Percentiles rank a stretch among this genome's conserved stretches.
These are phyloP conservation scores for Diplosoma virens DNA, from an alignment of 23 tunicate species.

Conservation along the genomic window DNA sequence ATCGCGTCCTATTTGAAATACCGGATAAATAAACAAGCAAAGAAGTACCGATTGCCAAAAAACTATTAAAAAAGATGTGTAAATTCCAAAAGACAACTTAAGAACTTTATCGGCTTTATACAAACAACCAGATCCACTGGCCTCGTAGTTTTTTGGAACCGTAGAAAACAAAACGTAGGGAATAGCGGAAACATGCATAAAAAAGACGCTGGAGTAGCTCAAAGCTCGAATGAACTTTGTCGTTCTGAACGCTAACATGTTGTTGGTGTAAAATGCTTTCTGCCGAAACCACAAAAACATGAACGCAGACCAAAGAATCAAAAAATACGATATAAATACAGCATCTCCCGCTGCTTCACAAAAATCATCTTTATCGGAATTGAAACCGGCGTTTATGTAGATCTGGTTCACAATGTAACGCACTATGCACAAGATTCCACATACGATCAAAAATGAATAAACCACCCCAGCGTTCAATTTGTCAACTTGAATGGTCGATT, in stretches of 20 bases:
- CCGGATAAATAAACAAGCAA: conserved; percentile 53
- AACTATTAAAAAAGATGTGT: conserved; percentile 6
- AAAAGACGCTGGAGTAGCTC: conserved; percentile 32
- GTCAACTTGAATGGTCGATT: no score
- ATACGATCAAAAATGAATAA: conserved; percentile 27
- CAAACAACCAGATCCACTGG: conserved; percentile 32
- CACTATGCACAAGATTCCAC: conserved; percentile 22
- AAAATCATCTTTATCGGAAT: neutral
- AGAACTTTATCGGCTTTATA: neutral
- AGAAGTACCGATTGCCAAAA: conserved; percentile 37
- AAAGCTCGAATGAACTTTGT: conserved; percentile 22
- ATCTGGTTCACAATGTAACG: conserved; percentile 24
- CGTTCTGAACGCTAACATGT: conserved; percentile 27
- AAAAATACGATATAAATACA: conserved; percentile 22
- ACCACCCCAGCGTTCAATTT: conserved; percentile 34
- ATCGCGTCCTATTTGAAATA: no score
- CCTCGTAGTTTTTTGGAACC: conserved; percentile 36
- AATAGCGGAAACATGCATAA: conserved; percentile 22
- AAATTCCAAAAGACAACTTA: neutral
- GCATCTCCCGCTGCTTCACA: conserved; percentile 60
- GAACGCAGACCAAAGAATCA: conserved; percentile 25
- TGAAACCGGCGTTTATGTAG: conserved; percentile 21
- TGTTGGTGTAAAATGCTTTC: conserved; percentile 45
- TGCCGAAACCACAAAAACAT: conserved; percentile 66
- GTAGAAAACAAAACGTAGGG: neutral